Base-by-base conservation (phyloP, 2,888 invertebrate species). In the Pseudococcus viburni region DNA sequence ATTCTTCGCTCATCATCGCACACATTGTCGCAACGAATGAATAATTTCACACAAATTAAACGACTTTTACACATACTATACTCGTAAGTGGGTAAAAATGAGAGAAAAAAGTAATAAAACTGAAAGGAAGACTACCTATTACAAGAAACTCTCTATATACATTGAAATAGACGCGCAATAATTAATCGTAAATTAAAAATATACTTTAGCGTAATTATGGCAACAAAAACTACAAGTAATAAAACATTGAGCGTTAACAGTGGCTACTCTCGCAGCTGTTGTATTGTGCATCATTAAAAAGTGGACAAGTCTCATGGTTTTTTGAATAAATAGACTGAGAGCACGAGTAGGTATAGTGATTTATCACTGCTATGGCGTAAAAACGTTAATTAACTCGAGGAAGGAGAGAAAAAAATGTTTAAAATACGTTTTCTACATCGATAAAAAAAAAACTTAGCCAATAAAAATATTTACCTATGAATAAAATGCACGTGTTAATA, bases 171-270 rank as follows among this genome's bases (percentile, higher is more conserved):
- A 83, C 80, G 80, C 80, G 80, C 80, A 46, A 83, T 83, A 83
- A 83, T 83, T 83, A 83, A 83, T 83, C 80, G 80, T 83, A 83
- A 83, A 83, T 83, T 83, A 83, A 46, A 83, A 83, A 83, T 83
- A 83, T 83, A 83, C 80, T 83, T 83, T 83, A 83, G 80, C 73
- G 73, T 83, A 83, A 83, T 83, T 83, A 83, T 83, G 80, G 80
- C 80, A 83, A 83, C 80, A 83, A 83, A 83, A 46, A 46, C 80
- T 83, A 83, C 80, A 83, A 83, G 80, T 83, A 83, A 83, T 83
- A 83, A 83, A 83, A 83, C 80, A 83, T 83, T 46, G 80, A 83
- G 80, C 80, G 80, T 83, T 83, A 83, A 83, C 80, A 46, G 80
- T 83, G 33, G 42, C 42, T 83, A 83, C 33, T 19, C 46, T 33